Evolutionary conservation across 2,797 vertebrate species (phyloP).

Genomic region (Tadarida brasiliensis): DNA sequence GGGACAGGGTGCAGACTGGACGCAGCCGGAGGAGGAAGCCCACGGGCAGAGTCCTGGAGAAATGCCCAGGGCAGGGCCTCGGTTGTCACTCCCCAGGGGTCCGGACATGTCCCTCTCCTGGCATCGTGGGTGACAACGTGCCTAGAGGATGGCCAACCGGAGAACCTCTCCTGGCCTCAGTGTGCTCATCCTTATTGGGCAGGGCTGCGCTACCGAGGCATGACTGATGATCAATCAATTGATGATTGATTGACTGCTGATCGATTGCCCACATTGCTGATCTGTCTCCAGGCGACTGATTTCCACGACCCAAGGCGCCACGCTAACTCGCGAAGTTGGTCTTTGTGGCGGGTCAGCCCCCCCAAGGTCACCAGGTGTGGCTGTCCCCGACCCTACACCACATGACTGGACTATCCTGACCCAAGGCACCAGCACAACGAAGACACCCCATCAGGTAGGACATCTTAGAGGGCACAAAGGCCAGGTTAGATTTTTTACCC

Average conservation of each 20-base stretch:
- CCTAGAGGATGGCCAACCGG: accelerated
- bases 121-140: accelerated
- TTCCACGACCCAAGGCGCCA: background rate
- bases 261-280: accelerated
- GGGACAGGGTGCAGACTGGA: background rate
- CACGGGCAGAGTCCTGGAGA: accelerated
- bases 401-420: background rate
- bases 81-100: accelerated
- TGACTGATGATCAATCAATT: accelerated
- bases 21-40: background rate
- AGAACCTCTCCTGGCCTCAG: background rate
- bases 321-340: background rate
- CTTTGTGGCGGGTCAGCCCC: background rate
- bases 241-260: background rate
- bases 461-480: background rate
- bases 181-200: accelerated
- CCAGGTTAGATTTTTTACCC: background rate
- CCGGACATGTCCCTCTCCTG: accelerated
- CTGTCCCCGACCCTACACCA: no score
- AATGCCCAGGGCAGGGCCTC: accelerated
- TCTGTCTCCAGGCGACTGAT: background rate
- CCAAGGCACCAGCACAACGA: background rate
- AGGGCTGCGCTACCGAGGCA: accelerated
- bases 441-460: background rate
- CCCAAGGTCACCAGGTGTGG: no score